Percentiles rank a stretch among this genome's conserved stretches.
Evolutionary conservation across 2,797 vertebrate species (phyloP).

Genomic region (Lepus townsendii): DNA sequence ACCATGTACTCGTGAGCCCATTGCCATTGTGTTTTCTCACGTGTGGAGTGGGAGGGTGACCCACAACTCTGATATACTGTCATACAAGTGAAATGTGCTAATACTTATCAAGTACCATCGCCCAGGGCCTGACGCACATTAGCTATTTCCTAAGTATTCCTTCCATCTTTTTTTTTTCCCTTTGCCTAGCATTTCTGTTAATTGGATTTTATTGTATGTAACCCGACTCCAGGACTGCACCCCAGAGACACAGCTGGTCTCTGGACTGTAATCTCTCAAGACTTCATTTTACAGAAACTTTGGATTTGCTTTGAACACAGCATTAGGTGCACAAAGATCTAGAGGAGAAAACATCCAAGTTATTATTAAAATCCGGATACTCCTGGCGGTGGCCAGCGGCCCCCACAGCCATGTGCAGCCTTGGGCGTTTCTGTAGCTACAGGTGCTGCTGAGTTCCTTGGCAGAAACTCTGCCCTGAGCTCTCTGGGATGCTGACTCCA

Average conservation of each 20-base stretch:
- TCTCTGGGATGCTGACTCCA: neutral
- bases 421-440: neutral
- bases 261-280: constrained; percentile 6
- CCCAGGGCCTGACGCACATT: constrained; percentile 7
- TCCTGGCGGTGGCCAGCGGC: neutral
- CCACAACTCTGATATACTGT: neutral
- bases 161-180: neutral
- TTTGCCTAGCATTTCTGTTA: constrained; percentile 59
- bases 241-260: neutral
- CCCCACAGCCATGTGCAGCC: neutral
- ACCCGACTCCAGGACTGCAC: neutral
- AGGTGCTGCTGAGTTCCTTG: neutral
- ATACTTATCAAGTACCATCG: constrained; percentile 44
- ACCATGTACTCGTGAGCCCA: neutral
- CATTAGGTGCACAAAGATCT: neutral
- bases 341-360: neutral
- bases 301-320: constrained; percentile 29
- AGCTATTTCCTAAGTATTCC: constrained; percentile 48
- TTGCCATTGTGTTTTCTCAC: neutral
- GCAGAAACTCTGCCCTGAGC: neutral
- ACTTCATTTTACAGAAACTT: neutral
- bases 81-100: constrained; percentile 17
- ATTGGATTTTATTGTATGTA: neutral
- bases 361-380: neutral
- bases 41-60: neutral